Evolutionary conservation across 2,888 invertebrate species (phyloP).

Genomic region (Zele albiditarsus): DNA sequence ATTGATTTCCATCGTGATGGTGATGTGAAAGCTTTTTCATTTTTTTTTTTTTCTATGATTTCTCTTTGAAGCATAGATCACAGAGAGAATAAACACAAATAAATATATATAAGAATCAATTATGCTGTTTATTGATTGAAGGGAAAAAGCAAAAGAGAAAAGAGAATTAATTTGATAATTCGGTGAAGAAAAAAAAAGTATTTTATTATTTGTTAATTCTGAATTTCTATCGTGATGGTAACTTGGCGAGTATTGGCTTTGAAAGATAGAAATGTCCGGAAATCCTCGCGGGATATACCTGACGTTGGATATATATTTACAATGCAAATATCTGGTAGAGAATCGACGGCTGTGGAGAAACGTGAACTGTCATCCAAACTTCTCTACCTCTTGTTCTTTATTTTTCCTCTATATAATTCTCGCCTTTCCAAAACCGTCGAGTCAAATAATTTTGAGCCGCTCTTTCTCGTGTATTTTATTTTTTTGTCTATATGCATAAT

Average conservation of each 20-base stretch:
- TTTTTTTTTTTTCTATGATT: too few species aligned
- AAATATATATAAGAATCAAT: too few species aligned
- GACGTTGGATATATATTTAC: conserved; percentile 32
- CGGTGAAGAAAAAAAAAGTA: neutral
- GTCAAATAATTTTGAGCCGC: conserved; percentile 35
- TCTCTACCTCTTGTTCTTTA: neutral
- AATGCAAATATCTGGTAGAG: conserved; percentile 31
- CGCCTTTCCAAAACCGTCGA: conserved; percentile 9
- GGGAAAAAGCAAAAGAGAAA: neutral
- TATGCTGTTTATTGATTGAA: too few species aligned
- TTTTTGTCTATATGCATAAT: neutral
- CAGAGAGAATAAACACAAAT: too few species aligned
- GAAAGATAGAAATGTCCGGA: conserved; percentile 28
- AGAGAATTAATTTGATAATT: neutral
- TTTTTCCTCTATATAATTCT: conserved; percentile 7
- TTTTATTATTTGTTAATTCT: neutral
- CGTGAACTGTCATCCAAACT: conserved; percentile 20
- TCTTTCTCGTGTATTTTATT: conserved; percentile 4
- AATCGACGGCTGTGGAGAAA: conserved; percentile 7
- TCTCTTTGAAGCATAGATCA: neutral
- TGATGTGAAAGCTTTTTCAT: neutral
- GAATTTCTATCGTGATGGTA: neutral
- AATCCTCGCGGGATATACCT: conserved; percentile 26
- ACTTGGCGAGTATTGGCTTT: conserved; percentile 10
- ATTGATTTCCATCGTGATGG: too few species aligned